Base-by-base conservation (phyloP, 2,888 invertebrate species). In the Cheilosia soror region DNA sequence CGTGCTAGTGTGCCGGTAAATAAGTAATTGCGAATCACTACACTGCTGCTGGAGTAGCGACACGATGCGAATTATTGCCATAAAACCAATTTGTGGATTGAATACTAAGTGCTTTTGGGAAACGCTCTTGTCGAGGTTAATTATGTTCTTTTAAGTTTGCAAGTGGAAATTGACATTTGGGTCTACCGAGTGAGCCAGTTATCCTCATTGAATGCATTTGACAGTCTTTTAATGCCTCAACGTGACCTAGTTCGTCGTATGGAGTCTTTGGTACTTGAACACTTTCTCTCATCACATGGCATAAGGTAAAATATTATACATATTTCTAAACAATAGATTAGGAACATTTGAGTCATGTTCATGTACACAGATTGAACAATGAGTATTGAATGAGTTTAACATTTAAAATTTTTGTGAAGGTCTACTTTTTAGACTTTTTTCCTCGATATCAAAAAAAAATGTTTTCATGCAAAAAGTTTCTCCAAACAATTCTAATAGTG, bases 41-140 rank as follows among this genome's bases (percentile, higher is more conserved):
- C 51, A 37, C 11, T 51, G 11, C 4, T n/a, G 9, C 37, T 37
- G 37, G 37, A 37, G 37, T n/a, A 37, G 27, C 13, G 6, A 13
- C 33, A 47, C 29, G 49, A 37, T 58, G 42, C 15, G 63, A 66
- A 66, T 40, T 40, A 53, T 44, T 33, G 4, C 13, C 27, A 15
- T 33, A 11, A 15, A 40, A 53, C 11, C 27, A 51, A 29, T 47
- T 51, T 25, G 7, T 66, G n/a, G 25, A 25, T 15, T 51, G 15
- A 27, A 11, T 66, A 40, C 27, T 53, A 40, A 66, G 63, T 37
- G 53, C 27, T 27, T 25, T n/a, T 51, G 7, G 51, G 37, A 62
- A 51, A 51, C 25, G 51, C 51, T 13, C 4, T 37, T 66, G 51
- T 29, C 40, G n/a, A 29, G 9, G 65, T 27, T 29, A 27, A 53